phyloP scores from a whole-genome alignment of 1,140 invertebrate genomes.

The Heliconius nattereri region DNA sequence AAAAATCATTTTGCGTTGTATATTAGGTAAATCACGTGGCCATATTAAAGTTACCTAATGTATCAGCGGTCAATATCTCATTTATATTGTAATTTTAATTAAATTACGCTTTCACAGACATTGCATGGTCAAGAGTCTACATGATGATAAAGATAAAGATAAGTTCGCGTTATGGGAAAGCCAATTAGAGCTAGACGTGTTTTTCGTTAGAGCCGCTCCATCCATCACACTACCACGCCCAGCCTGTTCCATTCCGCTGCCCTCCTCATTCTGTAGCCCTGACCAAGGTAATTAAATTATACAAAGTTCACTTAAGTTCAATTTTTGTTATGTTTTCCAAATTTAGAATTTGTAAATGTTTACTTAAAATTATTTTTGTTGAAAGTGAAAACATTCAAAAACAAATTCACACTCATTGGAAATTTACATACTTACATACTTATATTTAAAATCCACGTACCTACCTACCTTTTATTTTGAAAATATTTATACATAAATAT shows the following conservation, averaged over 20 bases:
- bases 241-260: conserved; percentile 58
- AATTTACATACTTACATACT: neutral
- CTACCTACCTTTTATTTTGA: too few relatives aligned
- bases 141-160: conserved; percentile 29
- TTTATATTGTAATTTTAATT: conserved; percentile 8
- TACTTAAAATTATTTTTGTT: neutral
- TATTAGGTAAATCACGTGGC: too few relatives aligned
- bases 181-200: conserved; percentile 65
- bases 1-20: too few relatives aligned
- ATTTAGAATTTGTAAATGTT: neutral
- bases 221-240: conserved; percentile 67
- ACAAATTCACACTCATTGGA: too few relatives aligned
- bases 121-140: conserved; percentile 16
- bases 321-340: conserved; percentile 3
- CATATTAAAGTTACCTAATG: too few relatives aligned
- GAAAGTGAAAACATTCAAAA: too few relatives aligned
- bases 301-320: conserved; percentile 11
- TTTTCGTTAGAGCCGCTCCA: conserved; percentile 64
- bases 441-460: too few relatives aligned
- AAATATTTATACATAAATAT: too few relatives aligned
- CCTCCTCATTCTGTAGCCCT: conserved; percentile 39
- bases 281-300: conserved; percentile 43
- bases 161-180: conserved; percentile 59
- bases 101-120: conserved; percentile 4
- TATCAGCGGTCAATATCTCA: neutral